Conservation (phyloP, 2,113 vertebrate species). For the Carassius auratus region DNA sequence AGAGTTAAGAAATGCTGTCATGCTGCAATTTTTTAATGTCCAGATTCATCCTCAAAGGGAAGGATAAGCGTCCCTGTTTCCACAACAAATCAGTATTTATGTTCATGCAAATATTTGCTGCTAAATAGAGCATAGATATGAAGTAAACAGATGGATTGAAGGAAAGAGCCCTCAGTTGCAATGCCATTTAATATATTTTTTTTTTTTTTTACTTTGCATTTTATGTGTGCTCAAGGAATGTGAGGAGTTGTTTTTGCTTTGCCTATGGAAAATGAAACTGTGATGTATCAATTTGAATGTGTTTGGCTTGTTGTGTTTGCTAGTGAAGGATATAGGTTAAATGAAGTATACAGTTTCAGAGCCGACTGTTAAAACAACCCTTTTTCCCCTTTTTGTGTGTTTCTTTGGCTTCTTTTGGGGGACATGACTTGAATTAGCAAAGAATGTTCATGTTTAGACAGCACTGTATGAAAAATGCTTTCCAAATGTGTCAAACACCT, state of each 20-base stretch:
- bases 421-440: constrained; percentile 71
- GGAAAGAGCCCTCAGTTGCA: constrained; percentile 37
- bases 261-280: constrained; percentile 70
- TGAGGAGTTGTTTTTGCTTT: constrained; percentile 58
- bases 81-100: constrained; percentile 47
- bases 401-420: constrained; percentile 51
- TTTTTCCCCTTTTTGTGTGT: background rate
- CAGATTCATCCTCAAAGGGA: constrained; percentile 22
- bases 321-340: constrained; percentile 42
- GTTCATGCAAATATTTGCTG: constrained; percentile 66
- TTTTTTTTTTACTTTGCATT: background rate
- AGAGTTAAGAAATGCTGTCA: constrained; percentile 24
- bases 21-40: constrained; percentile 25
- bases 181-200: constrained; percentile 4
- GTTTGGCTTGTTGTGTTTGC: constrained; percentile 53
- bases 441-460: constrained; percentile 64
- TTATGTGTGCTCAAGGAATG: constrained; percentile 27
- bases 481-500: constrained; percentile 80
- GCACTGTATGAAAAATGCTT: constrained; percentile 75
- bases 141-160: constrained; percentile 52
- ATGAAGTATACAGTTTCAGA: constrained; percentile 21
- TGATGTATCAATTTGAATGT: constrained; percentile 75
- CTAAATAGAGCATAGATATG: constrained; percentile 66
- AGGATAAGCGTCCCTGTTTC: constrained; percentile 44
- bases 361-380: constrained; percentile 40